Base-by-base conservation (phyloP, 2,797 vertebrate genomes). In the Takifugu ocellatus region DNA sequence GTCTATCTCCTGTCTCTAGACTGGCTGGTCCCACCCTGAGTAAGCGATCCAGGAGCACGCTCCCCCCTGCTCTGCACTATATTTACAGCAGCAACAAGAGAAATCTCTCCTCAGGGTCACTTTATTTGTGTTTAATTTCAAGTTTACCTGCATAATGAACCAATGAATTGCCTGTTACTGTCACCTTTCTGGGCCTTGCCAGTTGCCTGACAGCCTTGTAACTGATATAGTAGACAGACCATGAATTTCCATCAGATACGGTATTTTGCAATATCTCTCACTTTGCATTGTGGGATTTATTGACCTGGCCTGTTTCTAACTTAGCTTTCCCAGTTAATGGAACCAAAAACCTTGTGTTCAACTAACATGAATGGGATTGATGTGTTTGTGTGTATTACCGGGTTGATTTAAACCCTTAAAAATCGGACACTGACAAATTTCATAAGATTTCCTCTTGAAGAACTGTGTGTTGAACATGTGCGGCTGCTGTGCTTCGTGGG, bases 31-130 rank as follows among this genome's bases (percentile, higher is more conserved):
- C 74, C 63, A 75, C 49, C 77, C 75, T 88, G 68, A 81, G 68
- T 78, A 75, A 70, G 75, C 87, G 87, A 75, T 51, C 83, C 78
- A 82, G 85, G 86, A 89, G 88, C 80, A 77, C 84, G 83, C 88
- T 87, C 51, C 84, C 88, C 80, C 86, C 89, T 56, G 82, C 82
- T 51, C 84, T 87, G 70, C 86, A 84, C 60, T 86, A 83, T 83
- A 88, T 83, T 90, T 90, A 87, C 86, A 88, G 60, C 85, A 85
- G 75, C 83, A 58, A 69, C 87, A 84, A 51, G 82, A 91, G 66
- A 87, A 90, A 87, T 72, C 74, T 56, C 60, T 72, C 47, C 72
- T 68, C 87, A 58, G 89, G 87, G 85, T 89, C 81, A 83, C 61
- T 77, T 56, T 56, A 25, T 36, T 65, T 80, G 65, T 15, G 66